These are phyloP conservation scores for Episyrphus balteatus DNA, from an alignment of 1,140 invertebrate species.

Conservation along the genomic window DNA sequence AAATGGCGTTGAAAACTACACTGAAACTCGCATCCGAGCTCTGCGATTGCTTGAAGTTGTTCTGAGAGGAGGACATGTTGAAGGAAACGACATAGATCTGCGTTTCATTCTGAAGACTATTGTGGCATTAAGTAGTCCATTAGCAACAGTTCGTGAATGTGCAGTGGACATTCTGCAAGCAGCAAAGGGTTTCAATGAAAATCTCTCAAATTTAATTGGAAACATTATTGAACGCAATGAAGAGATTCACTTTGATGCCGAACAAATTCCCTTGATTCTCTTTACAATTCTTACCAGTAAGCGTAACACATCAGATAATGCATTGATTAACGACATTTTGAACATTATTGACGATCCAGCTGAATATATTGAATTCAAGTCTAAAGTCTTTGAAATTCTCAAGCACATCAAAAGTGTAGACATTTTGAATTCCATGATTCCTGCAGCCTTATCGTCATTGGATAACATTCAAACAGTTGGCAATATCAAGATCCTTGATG, in stretches of 20 bases:
- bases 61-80: conserved; percentile 4
- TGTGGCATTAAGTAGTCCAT: conserved; percentile 14
- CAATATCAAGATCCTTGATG: too few relatives aligned
- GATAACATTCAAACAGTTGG: neutral
- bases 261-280: conserved; percentile 45
- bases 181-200: conserved; percentile 6
- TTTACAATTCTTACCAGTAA: conserved; percentile 31
- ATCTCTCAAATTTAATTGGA: conserved; percentile 19
- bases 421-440: conserved; percentile 35
- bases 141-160: conserved; percentile 33
- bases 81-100: too few relatives aligned
- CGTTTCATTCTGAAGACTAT: conserved; percentile 19
- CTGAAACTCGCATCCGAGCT: conserved; percentile 16
- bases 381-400: conserved; percentile 35
- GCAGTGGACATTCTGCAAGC: conserved; percentile 15
- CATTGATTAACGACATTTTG: conserved; percentile 3
- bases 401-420: conserved; percentile 41
- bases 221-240: conserved; percentile 31
- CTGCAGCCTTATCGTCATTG: conserved; percentile 20
- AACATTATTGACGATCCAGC: conserved; percentile 10
- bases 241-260: conserved; percentile 50
- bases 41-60: conserved; percentile 20
- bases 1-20: conserved; percentile 11
- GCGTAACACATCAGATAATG: neutral
- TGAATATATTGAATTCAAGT: conserved; percentile 13